phyloP scores from a whole-genome alignment of 2,113 vertebrate species.

The Gopherus evgoodei region DNA sequence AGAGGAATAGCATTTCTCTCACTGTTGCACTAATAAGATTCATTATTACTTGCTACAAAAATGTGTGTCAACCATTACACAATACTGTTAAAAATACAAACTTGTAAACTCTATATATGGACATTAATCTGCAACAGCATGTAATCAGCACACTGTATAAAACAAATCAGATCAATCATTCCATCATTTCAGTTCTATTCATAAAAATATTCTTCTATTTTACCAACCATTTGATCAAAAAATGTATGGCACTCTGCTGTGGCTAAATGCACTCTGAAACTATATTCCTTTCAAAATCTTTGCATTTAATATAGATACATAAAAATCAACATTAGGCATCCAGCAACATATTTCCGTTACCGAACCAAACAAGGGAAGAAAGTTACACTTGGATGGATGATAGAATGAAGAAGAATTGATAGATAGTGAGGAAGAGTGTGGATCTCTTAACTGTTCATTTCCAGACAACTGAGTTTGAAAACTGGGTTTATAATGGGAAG shows the following conservation, averaged over 20 bases:
- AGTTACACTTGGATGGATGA: not conserved
- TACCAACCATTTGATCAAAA: not conserved
- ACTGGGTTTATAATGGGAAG: not conserved
- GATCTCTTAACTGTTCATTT: not conserved
- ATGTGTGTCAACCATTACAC: accelerated
- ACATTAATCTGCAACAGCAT: accelerated
- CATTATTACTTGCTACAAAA: accelerated
- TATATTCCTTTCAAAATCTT: accelerated
- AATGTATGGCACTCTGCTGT: not conserved
- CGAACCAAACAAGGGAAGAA: not conserved
- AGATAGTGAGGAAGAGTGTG: not conserved
- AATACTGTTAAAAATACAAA: accelerated
- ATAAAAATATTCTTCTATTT: not conserved
- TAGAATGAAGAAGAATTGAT: not conserved
- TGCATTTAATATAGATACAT: not conserved
- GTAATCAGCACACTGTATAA: accelerated
- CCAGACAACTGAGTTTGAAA: not conserved
- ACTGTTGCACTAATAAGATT: accelerated
- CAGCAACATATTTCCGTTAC: not conserved
- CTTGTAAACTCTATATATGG: accelerated
- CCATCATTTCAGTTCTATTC: accelerated
- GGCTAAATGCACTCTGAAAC: accelerated
- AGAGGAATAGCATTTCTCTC: not conserved
- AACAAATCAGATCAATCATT: accelerated
- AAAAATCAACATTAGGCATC: not conserved